A percentile compares a stretch with the other conserved stretches of the same genome.
Evolutionary conservation across 1,140 invertebrate species (phyloP).

Genomic region (Anthonomus grandis): DNA sequence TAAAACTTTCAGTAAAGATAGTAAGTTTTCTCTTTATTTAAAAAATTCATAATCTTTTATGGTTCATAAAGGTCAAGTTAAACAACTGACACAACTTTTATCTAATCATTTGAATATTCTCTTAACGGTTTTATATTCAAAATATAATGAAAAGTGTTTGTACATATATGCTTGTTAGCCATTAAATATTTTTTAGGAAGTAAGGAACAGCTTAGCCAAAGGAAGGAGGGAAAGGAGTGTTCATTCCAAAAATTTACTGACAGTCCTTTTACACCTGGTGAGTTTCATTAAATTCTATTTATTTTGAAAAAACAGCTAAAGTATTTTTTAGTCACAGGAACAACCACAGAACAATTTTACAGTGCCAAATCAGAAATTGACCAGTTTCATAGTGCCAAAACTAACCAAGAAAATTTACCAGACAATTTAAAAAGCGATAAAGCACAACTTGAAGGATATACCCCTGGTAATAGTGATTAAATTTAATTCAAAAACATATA

Average conservation of each 20-base stretch:
- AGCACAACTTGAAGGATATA: neutral
- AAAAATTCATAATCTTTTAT: no score
- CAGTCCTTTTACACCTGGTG: neutral
- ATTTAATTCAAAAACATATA: neutral
- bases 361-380: constrained; percentile 10
- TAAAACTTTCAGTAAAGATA: neutral
- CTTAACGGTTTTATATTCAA: no score
- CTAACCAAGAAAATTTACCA: neutral
- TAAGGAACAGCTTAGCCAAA: no score
- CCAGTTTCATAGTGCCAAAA: constrained; percentile 4
- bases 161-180: no score
- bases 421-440: neutral
- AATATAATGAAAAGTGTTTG: no score
- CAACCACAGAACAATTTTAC: neutral
- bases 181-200: no score
- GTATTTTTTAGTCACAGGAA: neutral
- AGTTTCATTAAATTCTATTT: neutral
- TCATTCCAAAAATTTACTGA: no score
- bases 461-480: constrained; percentile 1
- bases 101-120: no score
- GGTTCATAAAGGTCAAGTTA: no score
- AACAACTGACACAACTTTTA: no score
- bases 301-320: neutral
- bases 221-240: no score
- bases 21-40: no score